Evolutionary conservation across 2,797 vertebrate genomes (phyloP), one percentile per base, ranked within the genome.

Genomic region (Chelonia mydas): DNA sequence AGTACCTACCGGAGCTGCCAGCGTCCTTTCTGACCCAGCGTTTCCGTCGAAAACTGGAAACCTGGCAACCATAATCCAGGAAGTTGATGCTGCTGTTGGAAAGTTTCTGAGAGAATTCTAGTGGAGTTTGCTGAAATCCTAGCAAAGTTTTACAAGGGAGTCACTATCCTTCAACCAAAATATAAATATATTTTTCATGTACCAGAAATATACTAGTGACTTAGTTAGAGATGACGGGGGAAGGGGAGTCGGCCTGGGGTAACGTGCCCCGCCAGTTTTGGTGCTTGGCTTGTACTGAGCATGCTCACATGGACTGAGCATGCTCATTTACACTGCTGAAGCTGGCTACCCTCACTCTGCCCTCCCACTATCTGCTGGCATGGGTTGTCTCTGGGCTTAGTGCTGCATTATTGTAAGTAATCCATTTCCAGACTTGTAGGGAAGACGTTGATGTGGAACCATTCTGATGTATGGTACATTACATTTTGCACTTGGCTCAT

Each of bases 201-300:
- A 89, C 80, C 92, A 90, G 84, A 97, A 96, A 95, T 93, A 94
- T 57, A 95, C 41, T 72, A 93, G 72, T 41, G 81, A 19, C 57
- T 53, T 53, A 53, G 17, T 17, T 17, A 53, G 51, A 53, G 17
- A 53, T 53, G 19, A 53, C 17, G 17, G 6, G 17, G 51, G 51
- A 15, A 15, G 13, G 50, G 13, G 50, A 15, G 13, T 15, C 13
- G 50, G 15, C 13, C 4, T 15, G 4, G 50, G 50, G 50, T 50
- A 13, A 50, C 5, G 4, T 50, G 4, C 13, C 50, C 49, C 49
- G 4, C 13, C 50, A 13, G 50, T 15, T 50, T 50, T 50, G 50
- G 13, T 50, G 50, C 4, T 50, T 50, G 13, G 50, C 13, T 50
- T 50, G 50, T 50, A 50, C 50, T 50, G 16, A 53, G 51, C 17